These are phyloP conservation scores for Drosophila malerkotliana DNA, from an alignment of 1,140 invertebrate genomes.

Conservation along the genomic window DNA sequence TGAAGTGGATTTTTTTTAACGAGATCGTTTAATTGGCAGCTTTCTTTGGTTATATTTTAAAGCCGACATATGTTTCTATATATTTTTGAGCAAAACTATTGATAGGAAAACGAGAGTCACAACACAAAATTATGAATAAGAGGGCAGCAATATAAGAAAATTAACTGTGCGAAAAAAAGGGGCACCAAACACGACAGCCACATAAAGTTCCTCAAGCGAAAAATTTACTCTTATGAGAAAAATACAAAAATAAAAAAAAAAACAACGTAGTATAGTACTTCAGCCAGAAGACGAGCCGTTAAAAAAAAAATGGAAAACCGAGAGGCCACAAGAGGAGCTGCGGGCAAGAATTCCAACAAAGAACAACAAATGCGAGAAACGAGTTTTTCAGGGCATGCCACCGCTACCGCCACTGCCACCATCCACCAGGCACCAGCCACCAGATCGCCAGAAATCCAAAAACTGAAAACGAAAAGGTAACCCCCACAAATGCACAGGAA, in stretches of 20 bases:
- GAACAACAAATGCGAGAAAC: conserved; percentile 67
- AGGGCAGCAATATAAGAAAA: conserved; percentile 27
- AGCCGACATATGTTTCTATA: background rate
- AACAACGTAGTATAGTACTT: conserved; percentile 9
- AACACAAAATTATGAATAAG: conserved; percentile 31
- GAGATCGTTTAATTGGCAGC: background rate
- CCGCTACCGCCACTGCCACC: conserved; percentile 3
- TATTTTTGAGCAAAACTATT: background rate
- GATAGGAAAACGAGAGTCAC: conserved; percentile 29
- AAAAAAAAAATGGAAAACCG: conserved; percentile 31
- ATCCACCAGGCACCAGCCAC: too few relatives aligned
- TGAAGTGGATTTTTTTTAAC: conserved; percentile 22
- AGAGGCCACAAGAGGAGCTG: conserved; percentile 56
- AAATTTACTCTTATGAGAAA: conserved; percentile 76
- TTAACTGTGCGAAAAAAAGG: conserved; percentile 78
- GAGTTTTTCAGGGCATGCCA: conserved; percentile 72
- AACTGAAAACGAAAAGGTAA: conserved; percentile 58
- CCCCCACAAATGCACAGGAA: conserved; percentile 46
- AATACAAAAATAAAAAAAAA: background rate
- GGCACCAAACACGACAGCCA: conserved; percentile 66
- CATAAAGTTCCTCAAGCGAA: conserved; percentile 80
- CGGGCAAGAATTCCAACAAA: conserved; percentile 67
- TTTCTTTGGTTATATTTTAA: background rate
- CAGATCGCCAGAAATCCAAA: conserved; percentile 40
- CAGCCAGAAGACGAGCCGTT: conserved; percentile 19